Percentiles rank a stretch among this genome's conserved stretches.
These are phyloP conservation scores for Sylvicola fuscatus DNA, from an alignment of 2,888 invertebrate species.

Conservation along the genomic window DNA sequence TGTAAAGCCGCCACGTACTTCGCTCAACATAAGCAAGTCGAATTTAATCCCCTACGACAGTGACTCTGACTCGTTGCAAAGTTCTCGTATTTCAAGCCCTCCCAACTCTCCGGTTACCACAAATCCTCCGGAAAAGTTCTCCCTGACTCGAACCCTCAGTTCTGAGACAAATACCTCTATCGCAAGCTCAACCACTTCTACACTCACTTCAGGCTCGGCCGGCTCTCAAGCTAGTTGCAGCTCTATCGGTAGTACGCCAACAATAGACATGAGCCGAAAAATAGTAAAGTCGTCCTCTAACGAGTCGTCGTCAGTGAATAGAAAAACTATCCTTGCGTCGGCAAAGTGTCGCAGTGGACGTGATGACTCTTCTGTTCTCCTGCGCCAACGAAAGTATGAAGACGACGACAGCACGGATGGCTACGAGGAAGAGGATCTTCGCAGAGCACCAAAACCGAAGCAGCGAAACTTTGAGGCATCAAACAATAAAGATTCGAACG, in stretches of 20 bases:
- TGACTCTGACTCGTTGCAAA: conserved; percentile 71
- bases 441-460: conserved; percentile 27
- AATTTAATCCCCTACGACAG: conserved; percentile 33
- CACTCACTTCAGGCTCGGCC: conserved; percentile 51
- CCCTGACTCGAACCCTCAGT: conserved; percentile 43
- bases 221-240: conserved; percentile 52
- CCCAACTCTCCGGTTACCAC: conserved; percentile 37
- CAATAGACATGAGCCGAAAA: conserved; percentile 40
- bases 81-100: conserved; percentile 64
- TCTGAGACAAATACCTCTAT: conserved; percentile 53
- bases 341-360: conserved; percentile 69
- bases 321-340: conserved; percentile 70
- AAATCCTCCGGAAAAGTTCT: conserved; percentile 33
- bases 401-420: conserved; percentile 35
- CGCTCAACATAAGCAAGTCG: conserved; percentile 14
- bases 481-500: conserved; percentile 10
- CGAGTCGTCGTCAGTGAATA: conserved; percentile 48
- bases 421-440: conserved; percentile 20
- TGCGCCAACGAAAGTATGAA: conserved; percentile 35
- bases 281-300: conserved; percentile 60
- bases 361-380: conserved; percentile 48
- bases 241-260: conserved; percentile 39
- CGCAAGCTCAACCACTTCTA: conserved; percentile 46
- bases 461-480: conserved; percentile 11
- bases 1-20: conserved; percentile 22